Base-by-base conservation (phyloP, 2,888 invertebrate species). In the Odontothrips loti region DNA sequence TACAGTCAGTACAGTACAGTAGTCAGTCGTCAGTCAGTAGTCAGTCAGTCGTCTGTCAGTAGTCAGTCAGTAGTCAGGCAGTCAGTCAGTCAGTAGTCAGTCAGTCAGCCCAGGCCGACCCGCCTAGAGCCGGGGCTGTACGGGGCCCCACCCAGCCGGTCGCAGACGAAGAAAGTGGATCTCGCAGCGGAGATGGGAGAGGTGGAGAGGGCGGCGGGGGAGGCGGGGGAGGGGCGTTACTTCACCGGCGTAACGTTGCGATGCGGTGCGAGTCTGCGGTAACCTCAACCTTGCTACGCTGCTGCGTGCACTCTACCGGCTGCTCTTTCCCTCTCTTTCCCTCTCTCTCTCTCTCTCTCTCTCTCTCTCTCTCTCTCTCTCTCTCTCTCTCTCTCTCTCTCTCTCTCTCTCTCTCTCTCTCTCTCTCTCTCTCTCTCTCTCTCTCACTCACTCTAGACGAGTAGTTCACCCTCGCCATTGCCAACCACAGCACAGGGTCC, bases 371-470 rank as follows among this genome's bases (percentile, higher is more conserved):
- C 63, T 63, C 63, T 63, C 63, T 63, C 63, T 48, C 48, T 48
- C 48, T 48, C 48, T 48, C 48, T 48, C 48, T 48, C 48, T 48
- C 48, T 48, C 48, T 48, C 48, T 48, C 68, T 68, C n/a, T 68
- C 68, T 68, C n/a, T 68, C 68, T 23, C 63, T n/a, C 63, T 68
- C 68, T 68, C 68, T 68, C 68, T 68, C 23, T 68, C 23, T 68
- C 68, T 68, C 68, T 68, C 23, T 68, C 68, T 68, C 68, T 68
- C 68, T 68, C n/a, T 68, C 68, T 68, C n/a, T 68, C 68, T 23
- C 20, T n/a, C 63, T 4, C 1, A 3, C 63, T n/a, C 20, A 2
- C 2, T 63, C 6, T 4, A 20, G 2, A 63, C 23, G 2, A n/a
- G n/a, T n/a, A 15, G 15, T 10, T 63, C n/a, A n/a, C 15, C n/a